Base-by-base conservation (phyloP, 2,888 invertebrate genomes). In the Ypsolopha scabrella region DNA sequence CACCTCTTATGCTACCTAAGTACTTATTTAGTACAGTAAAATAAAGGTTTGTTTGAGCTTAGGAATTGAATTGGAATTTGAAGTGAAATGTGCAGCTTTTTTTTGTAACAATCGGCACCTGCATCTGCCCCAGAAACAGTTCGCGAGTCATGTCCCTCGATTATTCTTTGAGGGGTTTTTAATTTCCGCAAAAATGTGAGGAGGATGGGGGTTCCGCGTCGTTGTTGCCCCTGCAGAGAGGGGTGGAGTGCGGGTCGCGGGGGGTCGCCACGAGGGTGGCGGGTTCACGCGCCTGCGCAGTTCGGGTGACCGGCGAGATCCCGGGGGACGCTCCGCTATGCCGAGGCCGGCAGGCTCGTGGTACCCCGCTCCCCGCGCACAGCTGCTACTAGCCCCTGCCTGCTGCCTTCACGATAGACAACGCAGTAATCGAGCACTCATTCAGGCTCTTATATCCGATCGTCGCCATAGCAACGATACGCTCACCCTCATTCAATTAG, bases 151-250 rank as follows among this genome's bases (percentile, higher is more conserved):
- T 24, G 24, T 24, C 24, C 24, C 24, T 24, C 24, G 24, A 24
- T 24, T 24, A 24, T 24, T 24, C 24, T 24, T 24, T 2, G 24
- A 24, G 24, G 44, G n/a, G 10, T 35, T 46, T 79, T 70, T 64
- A 78, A 85, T 82, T 81, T 82, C 77, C 78, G 80, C 77, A 75
- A 80, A 79, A 78, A 75, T 74, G 65, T 66, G 67, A 58, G 66
- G 68, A 65, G 69, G 62, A 67, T 72, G 70, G 78, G 74, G 71
- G 67, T 68, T 58, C 52, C 14, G 61, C 58, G 64, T 61, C 57
- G 59, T 59, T 61, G 65, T 68, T 62, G 66, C 71, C 75, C 76
- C 77, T 78, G 75, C 73, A 74, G 67, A 69, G 75, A 60, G 77
- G 69, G 77, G 79, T 58, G 61, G 53, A 50, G 54, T 48, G 54